phyloP scores from a whole-genome alignment of 2,888 invertebrate species.

The Lampropteryx suffumata region DNA sequence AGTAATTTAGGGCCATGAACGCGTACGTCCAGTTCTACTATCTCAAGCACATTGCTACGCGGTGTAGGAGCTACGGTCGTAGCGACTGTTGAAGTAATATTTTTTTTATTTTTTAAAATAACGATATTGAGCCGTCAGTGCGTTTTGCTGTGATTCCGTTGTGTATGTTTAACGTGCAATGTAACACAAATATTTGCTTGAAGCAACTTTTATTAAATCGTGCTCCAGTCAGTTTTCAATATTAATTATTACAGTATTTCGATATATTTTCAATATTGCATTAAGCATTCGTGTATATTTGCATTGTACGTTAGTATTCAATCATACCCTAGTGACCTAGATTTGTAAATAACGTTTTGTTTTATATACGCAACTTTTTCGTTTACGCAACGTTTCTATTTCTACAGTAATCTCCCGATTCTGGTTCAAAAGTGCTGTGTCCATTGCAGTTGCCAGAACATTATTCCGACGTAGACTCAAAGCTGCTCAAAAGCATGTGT shows the following conservation, averaged over 20 bases:
- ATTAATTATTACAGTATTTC: no score
- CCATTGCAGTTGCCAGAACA: conserved; percentile 17
- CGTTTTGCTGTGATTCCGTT: conserved; percentile 1
- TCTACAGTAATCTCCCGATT: conserved; percentile 3
- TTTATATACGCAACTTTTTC: no score
- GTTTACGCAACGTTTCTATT: no score
- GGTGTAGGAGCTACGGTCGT: background rate
- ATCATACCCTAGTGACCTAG: no score
- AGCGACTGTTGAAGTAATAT: background rate
- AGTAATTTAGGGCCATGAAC: no score
- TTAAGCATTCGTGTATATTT: no score
- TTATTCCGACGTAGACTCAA: conserved; percentile 21
- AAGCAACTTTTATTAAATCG: background rate
- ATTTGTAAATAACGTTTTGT: no score
- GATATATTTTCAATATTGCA: no score
- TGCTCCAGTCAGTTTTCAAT: background rate
- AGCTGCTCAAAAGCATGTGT: conserved; percentile 47
- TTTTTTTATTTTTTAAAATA: background rate
- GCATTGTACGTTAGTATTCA: no score
- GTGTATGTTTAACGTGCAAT: conserved; percentile 20
- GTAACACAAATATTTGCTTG: conserved; percentile 32
- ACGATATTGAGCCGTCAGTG: background rate
- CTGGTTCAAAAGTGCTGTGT: conserved; percentile 14
- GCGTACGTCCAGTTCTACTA: no score
- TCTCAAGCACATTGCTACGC: background rate